Evolutionary conservation across 2,888 invertebrate genomes (phyloP).

Genomic region (Lucinisca nassula): DNA sequence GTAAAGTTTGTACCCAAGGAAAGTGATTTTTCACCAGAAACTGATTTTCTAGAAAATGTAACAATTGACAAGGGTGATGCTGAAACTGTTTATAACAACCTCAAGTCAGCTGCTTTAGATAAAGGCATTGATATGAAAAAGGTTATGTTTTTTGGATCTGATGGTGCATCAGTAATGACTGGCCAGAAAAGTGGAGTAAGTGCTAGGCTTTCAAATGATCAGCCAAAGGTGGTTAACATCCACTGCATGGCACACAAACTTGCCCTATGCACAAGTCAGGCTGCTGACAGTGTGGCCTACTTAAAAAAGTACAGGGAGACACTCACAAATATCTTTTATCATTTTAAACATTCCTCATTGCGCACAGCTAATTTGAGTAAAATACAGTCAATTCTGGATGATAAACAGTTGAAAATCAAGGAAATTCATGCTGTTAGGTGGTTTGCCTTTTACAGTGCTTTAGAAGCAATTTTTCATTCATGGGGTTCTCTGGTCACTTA

Average conservation of each 20-base stretch:
- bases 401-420: constrained; percentile 16
- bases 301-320: constrained; percentile 19
- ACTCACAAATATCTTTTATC: constrained; percentile 18
- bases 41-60: too few relatives aligned
- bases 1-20: too few relatives aligned
- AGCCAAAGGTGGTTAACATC: constrained; percentile 10
- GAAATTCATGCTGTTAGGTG: constrained; percentile 28
- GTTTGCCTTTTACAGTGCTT: constrained; percentile 31
- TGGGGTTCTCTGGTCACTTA: constrained; percentile 18
- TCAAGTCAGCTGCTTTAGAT: too few relatives aligned
- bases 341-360: constrained; percentile 2
- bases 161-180: constrained; percentile 34
- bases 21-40: too few relatives aligned
- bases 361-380: constrained; percentile 16
- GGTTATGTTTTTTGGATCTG: constrained; percentile 15
- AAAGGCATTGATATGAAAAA: constrained; percentile 2
- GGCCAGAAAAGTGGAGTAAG: constrained; percentile 21
- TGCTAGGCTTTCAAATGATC: constrained; percentile 8
- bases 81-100: too few relatives aligned
- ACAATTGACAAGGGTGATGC: too few relatives aligned
- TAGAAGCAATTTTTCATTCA: constrained; percentile 17
- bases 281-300: constrained; percentile 15
- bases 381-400: constrained; percentile 21
- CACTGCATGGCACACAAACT: constrained; percentile 41
- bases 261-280: constrained; percentile 20